Percentiles rank a stretch among this genome's conserved stretches.
Evolutionary conservation across 2,888 invertebrate genomes (phyloP).

Genomic region (Amphimallon solstitiale): DNA sequence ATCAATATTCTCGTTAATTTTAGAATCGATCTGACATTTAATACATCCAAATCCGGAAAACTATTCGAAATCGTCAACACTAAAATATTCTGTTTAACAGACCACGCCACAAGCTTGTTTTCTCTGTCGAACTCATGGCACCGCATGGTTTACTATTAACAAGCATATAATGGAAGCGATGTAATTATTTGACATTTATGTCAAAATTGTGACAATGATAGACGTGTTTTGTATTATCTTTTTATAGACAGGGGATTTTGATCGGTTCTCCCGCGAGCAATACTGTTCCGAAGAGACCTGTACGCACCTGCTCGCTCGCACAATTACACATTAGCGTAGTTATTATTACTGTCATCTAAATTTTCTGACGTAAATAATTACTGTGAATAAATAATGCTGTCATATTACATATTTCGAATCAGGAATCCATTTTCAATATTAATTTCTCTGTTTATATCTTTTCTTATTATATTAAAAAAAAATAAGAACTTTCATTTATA

Average conservation of each 20-base stretch:
- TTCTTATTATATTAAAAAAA: no score
- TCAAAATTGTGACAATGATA: constrained; percentile 58
- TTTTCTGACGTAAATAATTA: constrained; percentile 57
- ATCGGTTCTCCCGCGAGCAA: not conserved
- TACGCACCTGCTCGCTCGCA: constrained; percentile 51
- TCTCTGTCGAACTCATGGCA: constrained; percentile 26
- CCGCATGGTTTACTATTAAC: constrained; percentile 51
- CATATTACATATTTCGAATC: constrained; percentile 29
- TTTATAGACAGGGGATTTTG: constrained; percentile 13
- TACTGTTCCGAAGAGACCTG: not conserved
- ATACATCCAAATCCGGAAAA: not conserved
- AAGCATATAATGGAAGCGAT: constrained; percentile 57
- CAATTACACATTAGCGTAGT: constrained; percentile 43
- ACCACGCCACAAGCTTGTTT: not conserved
- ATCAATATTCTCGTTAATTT: no score
- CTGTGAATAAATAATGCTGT: constrained; percentile 51
- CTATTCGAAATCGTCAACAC: constrained; percentile 8
- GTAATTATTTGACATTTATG: constrained; percentile 58
- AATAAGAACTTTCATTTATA: no score
- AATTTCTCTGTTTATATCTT: no score
- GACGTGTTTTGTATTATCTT: constrained; percentile 59
- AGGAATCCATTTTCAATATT: no score
- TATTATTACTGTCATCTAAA: constrained; percentile 50
- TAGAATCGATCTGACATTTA: no score
- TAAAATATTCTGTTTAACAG: not conserved